Evolutionary conservation across 2,797 vertebrate species (phyloP).

Genomic region (Echeneis naucrates): DNA sequence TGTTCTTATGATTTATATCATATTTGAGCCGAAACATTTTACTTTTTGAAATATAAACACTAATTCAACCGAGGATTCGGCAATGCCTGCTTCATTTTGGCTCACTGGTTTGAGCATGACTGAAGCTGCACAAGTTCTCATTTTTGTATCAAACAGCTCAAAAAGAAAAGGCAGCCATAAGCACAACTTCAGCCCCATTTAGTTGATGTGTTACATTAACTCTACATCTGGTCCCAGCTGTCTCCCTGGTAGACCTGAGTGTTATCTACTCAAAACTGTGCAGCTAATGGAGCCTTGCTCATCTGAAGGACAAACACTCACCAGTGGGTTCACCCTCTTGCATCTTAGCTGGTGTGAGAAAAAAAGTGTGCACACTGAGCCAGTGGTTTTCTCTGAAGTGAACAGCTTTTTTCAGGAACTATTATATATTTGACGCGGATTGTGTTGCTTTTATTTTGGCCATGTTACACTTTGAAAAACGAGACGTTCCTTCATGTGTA

Average conservation of each 20-base stretch:
- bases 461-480: background rate
- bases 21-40: background rate
- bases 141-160: conserved; percentile 3
- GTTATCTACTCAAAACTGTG: background rate
- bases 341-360: conserved; percentile 11
- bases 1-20: background rate
- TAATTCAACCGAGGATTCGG: background rate
- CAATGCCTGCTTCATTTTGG: background rate
- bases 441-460: conserved; percentile 4
- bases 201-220: background rate
- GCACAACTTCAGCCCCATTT: background rate
- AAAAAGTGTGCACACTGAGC: background rate
- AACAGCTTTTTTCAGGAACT: too few species aligned
- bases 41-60: background rate
- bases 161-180: conserved; percentile 5
- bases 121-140: background rate
- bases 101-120: background rate
- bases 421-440: background rate
- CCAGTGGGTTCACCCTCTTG: conserved; percentile 2
- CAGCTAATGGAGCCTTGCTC: conserved; percentile 2
- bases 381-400: too few species aligned
- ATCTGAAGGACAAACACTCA: conserved; percentile 4
- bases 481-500: background rate
- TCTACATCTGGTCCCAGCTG: background rate
- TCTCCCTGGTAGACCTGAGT: conserved; percentile 9